Conservation (phyloP, 2,797 vertebrate genomes). For the Pampus argenteus region DNA sequence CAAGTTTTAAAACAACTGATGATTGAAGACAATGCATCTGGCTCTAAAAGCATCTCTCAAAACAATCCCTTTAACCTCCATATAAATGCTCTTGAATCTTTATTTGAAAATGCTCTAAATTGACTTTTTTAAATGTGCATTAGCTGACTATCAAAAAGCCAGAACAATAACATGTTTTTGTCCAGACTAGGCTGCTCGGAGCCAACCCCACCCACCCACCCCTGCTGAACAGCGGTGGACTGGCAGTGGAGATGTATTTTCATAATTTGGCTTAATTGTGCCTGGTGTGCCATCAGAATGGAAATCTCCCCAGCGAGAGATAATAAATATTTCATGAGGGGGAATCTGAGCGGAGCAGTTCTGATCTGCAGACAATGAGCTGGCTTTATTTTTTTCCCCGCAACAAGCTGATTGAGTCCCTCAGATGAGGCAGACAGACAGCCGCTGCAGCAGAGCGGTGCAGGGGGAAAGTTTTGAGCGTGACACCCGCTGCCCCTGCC, state of each 20-base stretch:
- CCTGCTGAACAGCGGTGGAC: conserved; percentile 56
- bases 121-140: conserved; percentile 61
- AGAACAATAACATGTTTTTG: conserved; percentile 59
- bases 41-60: conserved; percentile 43
- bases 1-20: conserved; percentile 53
- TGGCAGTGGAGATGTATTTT: conserved; percentile 79
- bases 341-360: conserved; percentile 77
- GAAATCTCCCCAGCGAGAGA: conserved; percentile 77
- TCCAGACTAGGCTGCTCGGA: conserved; percentile 48
- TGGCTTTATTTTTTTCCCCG: conserved; percentile 67
- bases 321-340: conserved; percentile 82
- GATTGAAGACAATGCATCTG: conserved; percentile 59
- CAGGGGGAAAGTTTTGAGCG: conserved; percentile 68
- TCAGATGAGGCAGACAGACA: conserved; percentile 70
- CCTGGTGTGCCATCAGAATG: conserved; percentile 80
- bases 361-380: conserved; percentile 77
- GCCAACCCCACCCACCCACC: conserved; percentile 38
- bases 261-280: conserved; percentile 85
- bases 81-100: conserved; percentile 42
- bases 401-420: conserved; percentile 70
- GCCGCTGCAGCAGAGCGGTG: conserved; percentile 45
- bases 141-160: conserved; percentile 45
- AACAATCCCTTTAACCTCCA: conserved; percentile 48
- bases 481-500: conserved; percentile 63
- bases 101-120: conserved; percentile 54